These are phyloP conservation scores for Amazona ochrocephala DNA, from an alignment of 2,797 vertebrate species.

Conservation along the genomic window DNA sequence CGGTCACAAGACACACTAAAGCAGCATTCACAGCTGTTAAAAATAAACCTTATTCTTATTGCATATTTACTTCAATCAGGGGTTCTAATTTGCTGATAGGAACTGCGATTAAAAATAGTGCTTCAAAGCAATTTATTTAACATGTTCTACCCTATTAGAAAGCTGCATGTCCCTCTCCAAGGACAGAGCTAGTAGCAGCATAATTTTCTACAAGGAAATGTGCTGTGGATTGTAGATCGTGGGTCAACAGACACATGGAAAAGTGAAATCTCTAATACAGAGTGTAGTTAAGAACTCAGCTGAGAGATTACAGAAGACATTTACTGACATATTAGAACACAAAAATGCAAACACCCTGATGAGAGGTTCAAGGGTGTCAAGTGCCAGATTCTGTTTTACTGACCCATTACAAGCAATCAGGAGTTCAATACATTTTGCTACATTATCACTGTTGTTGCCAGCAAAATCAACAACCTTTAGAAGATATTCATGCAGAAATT, in stretches of 20 bases:
- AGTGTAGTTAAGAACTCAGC: background rate
- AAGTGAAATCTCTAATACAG: background rate
- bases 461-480: background rate
- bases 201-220: background rate
- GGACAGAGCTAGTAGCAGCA: background rate
- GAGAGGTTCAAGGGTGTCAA: background rate
- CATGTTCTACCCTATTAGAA: background rate
- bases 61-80: background rate
- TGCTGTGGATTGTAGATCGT: background rate
- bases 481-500: background rate
- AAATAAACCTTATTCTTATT: background rate
- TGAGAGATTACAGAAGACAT: background rate
- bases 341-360: background rate
- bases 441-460: background rate
- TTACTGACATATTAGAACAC: background rate
- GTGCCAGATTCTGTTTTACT: background rate
- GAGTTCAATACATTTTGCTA: background rate
- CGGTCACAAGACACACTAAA: background rate
- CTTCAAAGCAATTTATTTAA: background rate
- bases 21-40: background rate
- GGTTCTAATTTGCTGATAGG: background rate
- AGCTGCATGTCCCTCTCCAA: background rate
- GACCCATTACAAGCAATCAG: background rate
- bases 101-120: background rate
- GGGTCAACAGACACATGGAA: background rate